Evolutionary conservation across 2,888 invertebrate species (phyloP), one percentile per base, ranked within the genome.

Genomic region (Oscheius sp.): DNA sequence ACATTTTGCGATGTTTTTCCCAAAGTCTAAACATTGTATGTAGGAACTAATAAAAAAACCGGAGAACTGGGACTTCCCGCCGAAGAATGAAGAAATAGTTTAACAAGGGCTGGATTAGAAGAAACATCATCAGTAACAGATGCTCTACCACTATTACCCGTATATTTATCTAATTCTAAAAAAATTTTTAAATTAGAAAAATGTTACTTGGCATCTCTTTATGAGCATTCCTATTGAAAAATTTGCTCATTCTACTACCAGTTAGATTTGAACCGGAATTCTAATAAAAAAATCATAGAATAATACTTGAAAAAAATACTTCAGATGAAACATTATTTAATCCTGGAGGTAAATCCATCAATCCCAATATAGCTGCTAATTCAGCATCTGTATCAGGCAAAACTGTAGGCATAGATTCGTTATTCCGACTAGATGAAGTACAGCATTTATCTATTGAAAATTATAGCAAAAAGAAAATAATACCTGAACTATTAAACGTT

Each of bases 181-280:
- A n/a, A n/a, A n/a, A n/a, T n/a, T n/a, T n/a, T n/a, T n/a, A n/a
- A n/a, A n/a, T n/a, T n/a, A n/a, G 47, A 47, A 20, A 22, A 47
- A 47, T 24, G 12, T 47, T 47, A 49, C 62, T 62, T 4, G 47
- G 24, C 12, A 12, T 36, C 14, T 57, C 63, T 32, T n/a, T n/a
- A n/a, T n/a, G n/a, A n/a, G n/a, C n/a, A n/a, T 36, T 63, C 47
- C 57, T 70, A 32, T 68, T 68, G 71, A 80, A 80, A 65, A 80
- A 80, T 30, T 76, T 68, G 30, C 80, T 80, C 33, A 80, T 70
- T 45, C 80, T 70, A 66, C 80, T 80, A 45, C 73, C 74, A 30
- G 61, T 57, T 28, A 63, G 33, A 4, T 20, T n/a, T 5, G 54
- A 28, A 62, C 17, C 6, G 14, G 45, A 12, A 62, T 30, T 22